Percentiles rank a stretch among this genome's conserved stretches.
Conservation (phyloP, 2,113 vertebrate genomes). For the Salminus brasiliensis region DNA sequence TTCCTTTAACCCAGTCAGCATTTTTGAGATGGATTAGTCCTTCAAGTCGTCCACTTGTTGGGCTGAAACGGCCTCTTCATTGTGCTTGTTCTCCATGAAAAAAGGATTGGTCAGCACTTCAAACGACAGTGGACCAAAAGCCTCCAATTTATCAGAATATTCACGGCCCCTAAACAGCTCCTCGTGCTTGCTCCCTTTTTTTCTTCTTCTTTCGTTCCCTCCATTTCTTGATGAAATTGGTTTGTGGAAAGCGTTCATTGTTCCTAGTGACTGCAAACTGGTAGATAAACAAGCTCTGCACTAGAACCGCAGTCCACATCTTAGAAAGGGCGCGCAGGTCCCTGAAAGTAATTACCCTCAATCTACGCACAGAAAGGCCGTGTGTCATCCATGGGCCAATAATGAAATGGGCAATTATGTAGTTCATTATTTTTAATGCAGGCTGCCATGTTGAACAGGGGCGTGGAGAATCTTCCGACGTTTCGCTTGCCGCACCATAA, state of each 20-base stretch:
- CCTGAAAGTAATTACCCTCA: conserved; percentile 60
- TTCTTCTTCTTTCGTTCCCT: background rate
- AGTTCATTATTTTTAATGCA: conserved; percentile 62
- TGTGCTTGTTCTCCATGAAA: background rate
- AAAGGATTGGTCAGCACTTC: background rate
- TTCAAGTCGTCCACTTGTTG: background rate
- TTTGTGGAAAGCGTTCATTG: conserved; percentile 25
- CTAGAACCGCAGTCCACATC: conserved; percentile 17
- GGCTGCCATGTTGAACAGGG: conserved; percentile 48
- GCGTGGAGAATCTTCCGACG: conserved; percentile 44
- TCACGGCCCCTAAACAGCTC: background rate
- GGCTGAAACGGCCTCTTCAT: background rate
- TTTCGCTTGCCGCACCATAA: conserved; percentile 28
- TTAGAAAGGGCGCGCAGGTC: conserved; percentile 38
- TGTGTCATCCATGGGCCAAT: conserved; percentile 49
- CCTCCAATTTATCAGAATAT: background rate
- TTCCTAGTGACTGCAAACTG: conserved; percentile 7
- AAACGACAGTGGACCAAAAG: background rate
- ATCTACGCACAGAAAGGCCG: conserved; percentile 21
- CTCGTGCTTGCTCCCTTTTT: background rate
- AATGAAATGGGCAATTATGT: conserved; percentile 61
- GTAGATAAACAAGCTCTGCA: conserved; percentile 39
- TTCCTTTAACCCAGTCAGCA: too few relatives aligned
- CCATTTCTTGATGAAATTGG: background rate
- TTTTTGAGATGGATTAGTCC: too few relatives aligned